These are phyloP conservation scores for Polymixis lichenea DNA, from an alignment of 2,888 invertebrate species.

Conservation along the genomic window DNA sequence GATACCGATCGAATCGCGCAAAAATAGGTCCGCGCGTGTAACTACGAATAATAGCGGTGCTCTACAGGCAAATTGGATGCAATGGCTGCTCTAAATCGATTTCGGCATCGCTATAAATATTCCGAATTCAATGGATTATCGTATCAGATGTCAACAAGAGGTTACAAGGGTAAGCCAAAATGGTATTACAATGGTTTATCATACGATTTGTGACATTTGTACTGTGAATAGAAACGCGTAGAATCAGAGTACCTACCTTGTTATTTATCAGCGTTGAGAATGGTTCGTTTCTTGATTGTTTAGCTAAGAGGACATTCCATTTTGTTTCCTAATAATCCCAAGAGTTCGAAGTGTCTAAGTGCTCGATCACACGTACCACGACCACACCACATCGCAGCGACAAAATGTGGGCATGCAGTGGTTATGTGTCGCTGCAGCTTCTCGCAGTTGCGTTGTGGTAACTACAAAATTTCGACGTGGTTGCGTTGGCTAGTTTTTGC, in stretches of 20 bases:
- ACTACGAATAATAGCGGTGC: conserved; percentile 20
- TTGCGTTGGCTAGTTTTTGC: not conserved
- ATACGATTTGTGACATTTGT: conserved; percentile 27
- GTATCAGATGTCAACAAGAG: conserved; percentile 32
- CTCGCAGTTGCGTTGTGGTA: not conserved
- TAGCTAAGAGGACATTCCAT: not conserved
- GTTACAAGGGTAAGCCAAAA: conserved; percentile 26
- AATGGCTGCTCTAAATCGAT: conserved; percentile 32
- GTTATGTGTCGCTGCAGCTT: not conserved
- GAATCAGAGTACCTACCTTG: not conserved
- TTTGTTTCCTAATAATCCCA: not conserved
- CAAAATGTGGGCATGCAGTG: not conserved
- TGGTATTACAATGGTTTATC: conserved; percentile 30
- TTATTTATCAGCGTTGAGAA: conserved; percentile 1
- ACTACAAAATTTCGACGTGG: not conserved
- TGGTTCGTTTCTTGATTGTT: not conserved
- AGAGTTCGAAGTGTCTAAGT: not conserved
- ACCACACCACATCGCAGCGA: not conserved
- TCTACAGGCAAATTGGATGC: not conserved
- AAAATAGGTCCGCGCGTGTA: conserved; percentile 14
- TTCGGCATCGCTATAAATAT: conserved; percentile 26
- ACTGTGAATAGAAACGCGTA: conserved; percentile 8
- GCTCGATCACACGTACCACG: not conserved
- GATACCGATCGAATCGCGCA: conserved; percentile 14
- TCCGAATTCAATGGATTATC: conserved; percentile 33